Evolutionary conservation across 2,888 invertebrate genomes (phyloP), one percentile per base, ranked within the genome.

Genomic region (Camponotus fellah): DNA sequence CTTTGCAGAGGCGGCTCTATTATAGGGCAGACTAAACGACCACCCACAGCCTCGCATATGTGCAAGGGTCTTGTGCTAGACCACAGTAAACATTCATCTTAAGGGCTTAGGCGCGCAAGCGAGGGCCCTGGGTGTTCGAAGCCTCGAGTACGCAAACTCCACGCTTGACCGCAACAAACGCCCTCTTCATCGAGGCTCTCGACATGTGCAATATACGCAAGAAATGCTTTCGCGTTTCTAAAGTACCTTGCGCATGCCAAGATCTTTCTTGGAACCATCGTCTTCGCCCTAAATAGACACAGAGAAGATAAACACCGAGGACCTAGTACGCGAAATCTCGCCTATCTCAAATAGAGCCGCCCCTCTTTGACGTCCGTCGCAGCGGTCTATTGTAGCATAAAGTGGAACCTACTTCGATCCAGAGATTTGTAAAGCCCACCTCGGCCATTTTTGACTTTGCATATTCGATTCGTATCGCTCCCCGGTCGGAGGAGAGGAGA

Each of bases 401-500:
- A 92, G 91, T 91, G 92, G 94, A 95, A 95, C 96, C 95, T 95
- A 96, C 96, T 95, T 96, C 96, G 92, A 94, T 95, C 95, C 95
- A 94, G 92, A 95, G 93, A 93, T 94, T 95, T 92, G 94, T 94
- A 94, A 95, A 95, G 93, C 95, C 94, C 93, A 96, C 96, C 96
- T 97, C 98, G 95, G 98, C 98, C 99, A 99, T 99, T 97, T 99
- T 99, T 96, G 98, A 98, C 96, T 99, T 98, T 95, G 99, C 99
- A 96, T 98, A 99, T 96, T 99, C 99, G 96, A 99, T 99, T 95
- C 99, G 97, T 95, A 99, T 99, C 95, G 99, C 99, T 93, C 99
- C 99, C 95, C 99, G 98, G 95, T 98, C 98, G 92, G 99, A 99
- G 95, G 99, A 98, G 95, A 99, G 97, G 94, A 99, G 97, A 96